A percentile compares a stretch with the other conserved stretches of the same genome.
Conservation (phyloP, 2,888 invertebrate species). For the Parascotia fuliginaria region DNA sequence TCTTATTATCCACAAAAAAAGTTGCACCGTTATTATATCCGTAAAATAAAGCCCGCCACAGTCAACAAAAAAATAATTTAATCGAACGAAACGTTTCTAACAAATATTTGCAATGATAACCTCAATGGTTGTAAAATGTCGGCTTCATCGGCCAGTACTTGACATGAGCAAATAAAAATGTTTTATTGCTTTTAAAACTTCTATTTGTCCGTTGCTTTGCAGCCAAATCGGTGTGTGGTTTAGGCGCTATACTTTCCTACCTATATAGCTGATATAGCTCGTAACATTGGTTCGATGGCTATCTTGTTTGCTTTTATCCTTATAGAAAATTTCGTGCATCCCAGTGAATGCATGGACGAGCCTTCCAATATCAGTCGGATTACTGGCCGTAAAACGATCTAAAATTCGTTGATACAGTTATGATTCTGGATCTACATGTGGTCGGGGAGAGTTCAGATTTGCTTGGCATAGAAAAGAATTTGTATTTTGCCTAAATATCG, state of each 20-base stretch:
- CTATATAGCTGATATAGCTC: constrained; percentile 47
- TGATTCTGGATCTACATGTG: constrained; percentile 55
- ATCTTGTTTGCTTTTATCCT: constrained; percentile 86
- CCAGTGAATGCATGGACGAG: constrained; percentile 81
- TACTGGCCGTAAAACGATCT: constrained; percentile 77
- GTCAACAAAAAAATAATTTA: constrained; percentile 55
- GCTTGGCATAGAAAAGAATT: constrained; percentile 57
- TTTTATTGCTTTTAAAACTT: constrained; percentile 60
- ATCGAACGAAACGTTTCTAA: constrained; percentile 50
- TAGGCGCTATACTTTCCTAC: constrained; percentile 39
- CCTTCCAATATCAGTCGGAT: constrained; percentile 84
- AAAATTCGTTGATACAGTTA: constrained; percentile 52
- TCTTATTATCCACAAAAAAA: constrained; percentile 69
- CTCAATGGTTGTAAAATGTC: constrained; percentile 60
- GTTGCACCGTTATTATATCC: constrained; percentile 52
- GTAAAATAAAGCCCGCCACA: constrained; percentile 39
- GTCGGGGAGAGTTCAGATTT: constrained; percentile 56
- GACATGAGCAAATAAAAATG: constrained; percentile 62
- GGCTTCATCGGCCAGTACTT: constrained; percentile 58
- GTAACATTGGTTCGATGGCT: constrained; percentile 78
- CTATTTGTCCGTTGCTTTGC: constrained; percentile 50
- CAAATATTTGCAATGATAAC: constrained; percentile 63
- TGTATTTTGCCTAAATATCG: constrained; percentile 83
- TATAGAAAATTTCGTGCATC: constrained; percentile 85
- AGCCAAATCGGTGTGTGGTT: constrained; percentile 47